These are phyloP conservation scores for Myxocyprinus asiaticus DNA, from an alignment of 2,113 vertebrate genomes.

Conservation along the genomic window DNA sequence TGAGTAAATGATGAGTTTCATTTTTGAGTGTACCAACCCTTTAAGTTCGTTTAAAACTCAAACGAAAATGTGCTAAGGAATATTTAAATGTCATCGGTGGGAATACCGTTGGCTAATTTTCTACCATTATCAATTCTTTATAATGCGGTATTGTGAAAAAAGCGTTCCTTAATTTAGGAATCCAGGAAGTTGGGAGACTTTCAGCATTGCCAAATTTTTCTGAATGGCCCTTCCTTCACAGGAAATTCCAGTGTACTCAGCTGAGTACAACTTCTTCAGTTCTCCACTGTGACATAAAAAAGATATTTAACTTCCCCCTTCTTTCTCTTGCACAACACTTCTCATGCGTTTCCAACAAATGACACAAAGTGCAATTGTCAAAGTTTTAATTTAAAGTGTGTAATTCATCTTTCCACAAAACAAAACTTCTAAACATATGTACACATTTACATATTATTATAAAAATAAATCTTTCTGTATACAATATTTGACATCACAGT, in stretches of 20 bases:
- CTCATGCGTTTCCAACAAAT: constrained; percentile 14
- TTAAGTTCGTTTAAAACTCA: too few species aligned
- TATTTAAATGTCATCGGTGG: neutral
- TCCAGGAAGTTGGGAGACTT: constrained; percentile 51
- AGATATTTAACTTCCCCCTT: constrained; percentile 21
- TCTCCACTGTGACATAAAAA: constrained; percentile 36
- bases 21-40: too few species aligned
- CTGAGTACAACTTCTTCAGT: constrained; percentile 23
- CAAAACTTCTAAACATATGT: neutral
- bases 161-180: constrained; percentile 36
- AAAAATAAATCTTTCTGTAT: constrained; percentile 77
- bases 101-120: neutral
- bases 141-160: neutral
- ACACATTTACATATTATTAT: constrained; percentile 64
- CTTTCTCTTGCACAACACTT: neutral
- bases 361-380: constrained; percentile 17
- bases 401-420: constrained; percentile 26
- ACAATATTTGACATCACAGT: constrained; percentile 76
- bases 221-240: constrained; percentile 27
- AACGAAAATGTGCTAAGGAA: neutral
- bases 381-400: constrained; percentile 51
- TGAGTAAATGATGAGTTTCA: too few species aligned
- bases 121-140: neutral
- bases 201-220: constrained; percentile 10
- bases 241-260: constrained; percentile 60